Percentiles rank a stretch among this genome's conserved stretches.
phyloP scores from a whole-genome alignment of 1,140 invertebrate genomes.

The Brachionus sp. region DNA sequence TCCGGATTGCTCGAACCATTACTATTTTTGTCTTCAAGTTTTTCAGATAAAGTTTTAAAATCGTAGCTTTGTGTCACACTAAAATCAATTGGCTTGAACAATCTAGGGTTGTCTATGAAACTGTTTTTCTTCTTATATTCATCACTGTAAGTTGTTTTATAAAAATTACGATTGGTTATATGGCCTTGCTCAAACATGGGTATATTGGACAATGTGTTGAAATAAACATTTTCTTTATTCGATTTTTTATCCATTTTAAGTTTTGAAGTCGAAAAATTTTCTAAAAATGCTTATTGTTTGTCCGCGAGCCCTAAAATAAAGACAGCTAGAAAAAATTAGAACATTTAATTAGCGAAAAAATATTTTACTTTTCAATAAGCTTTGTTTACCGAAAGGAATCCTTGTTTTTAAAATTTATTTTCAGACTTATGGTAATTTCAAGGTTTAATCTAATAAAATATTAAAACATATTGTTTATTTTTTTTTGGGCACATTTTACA shows the following conservation, averaged over 20 bases:
- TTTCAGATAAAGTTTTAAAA: constrained; percentile 20
- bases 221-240: constrained; percentile 37
- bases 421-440: not conserved
- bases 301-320: not conserved
- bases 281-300: not conserved
- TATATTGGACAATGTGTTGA: constrained; percentile 28
- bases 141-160: constrained; percentile 39
- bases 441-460: constrained; percentile 7
- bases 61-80: constrained; percentile 37
- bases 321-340: not conserved
- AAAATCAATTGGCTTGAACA: constrained; percentile 24
- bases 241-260: constrained; percentile 15
- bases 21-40: constrained; percentile 7
- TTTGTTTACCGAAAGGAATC: not conserved
- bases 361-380: not conserved
- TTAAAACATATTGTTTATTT: not conserved
- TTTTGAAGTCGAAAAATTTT: not conserved
- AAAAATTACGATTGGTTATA: constrained; percentile 29
- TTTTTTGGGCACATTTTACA: not conserved
- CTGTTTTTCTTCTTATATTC: not conserved
- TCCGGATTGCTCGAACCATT: not conserved
- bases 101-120: not conserved
- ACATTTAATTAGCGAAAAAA: not conserved
- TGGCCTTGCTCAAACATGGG: constrained; percentile 41
- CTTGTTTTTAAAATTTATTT: not conserved